Base-by-base conservation (phyloP, 2,888 invertebrate species). In the Cabera pusaria region DNA sequence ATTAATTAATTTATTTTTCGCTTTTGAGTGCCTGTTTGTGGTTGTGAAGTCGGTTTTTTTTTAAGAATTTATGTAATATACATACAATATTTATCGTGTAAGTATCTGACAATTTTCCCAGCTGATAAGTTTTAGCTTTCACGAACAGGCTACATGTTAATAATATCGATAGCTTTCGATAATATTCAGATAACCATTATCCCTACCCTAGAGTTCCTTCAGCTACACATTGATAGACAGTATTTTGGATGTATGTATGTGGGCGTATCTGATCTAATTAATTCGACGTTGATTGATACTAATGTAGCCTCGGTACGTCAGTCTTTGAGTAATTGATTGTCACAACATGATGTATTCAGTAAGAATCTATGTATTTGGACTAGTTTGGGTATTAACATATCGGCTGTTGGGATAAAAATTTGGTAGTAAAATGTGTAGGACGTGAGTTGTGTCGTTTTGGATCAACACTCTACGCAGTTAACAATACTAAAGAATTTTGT, bases 261-360 rank as follows among this genome's bases (percentile, higher is more conserved):
- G 66, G 84, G 81, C 72, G 84, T 86, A 85, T 83, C 84, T 72
- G 83, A 82, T 87, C 84, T 84, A 86, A 86, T 86, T 85, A 86
- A 83, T 81, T 56, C 71, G 84, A 87, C 87, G 69, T 80, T 87
- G 87, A 87, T 86, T 77, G 86, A 87, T 86, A 78, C 80, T 85
- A 86, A 87, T 85, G 83, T 78, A 73, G 69, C 70, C 69, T 52
- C 43, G 71, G 62, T 63, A 70, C 71, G 75, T 72, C 72, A 71
- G 58, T 48, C 59, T 44, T 66, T 76, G 80, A 80, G 73, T 85
- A 82, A 84, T 83, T 83, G 81, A 79, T 83, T 84, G 83, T 82
- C 81, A 84, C 81, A 81, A 84, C 79, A 82, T 67, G 68, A 72
- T 72, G 64, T 70, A 74, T 72, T 63, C 55, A 54, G 53, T 59